These are phyloP conservation scores for Tragelaphus buxtoni DNA, from an alignment of 2,113 vertebrate genomes.

Conservation along the genomic window DNA sequence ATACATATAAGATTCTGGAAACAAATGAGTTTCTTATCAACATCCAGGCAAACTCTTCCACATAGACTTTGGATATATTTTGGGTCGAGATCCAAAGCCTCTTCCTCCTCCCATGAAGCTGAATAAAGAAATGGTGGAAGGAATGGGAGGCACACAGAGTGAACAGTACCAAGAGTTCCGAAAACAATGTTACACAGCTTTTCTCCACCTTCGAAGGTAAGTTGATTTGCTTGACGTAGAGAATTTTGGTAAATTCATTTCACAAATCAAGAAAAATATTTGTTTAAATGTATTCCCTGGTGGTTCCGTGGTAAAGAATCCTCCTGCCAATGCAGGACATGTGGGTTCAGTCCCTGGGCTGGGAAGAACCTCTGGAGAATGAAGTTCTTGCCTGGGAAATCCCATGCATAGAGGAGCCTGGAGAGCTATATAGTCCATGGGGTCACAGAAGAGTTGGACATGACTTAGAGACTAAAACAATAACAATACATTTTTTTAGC, in stretches of 20 bases:
- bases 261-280: neutral
- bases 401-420: neutral
- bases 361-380: neutral
- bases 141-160: conserved; percentile 98
- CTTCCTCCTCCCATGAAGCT: conserved; percentile 98
- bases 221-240: neutral
- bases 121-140: conserved; percentile 99
- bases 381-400: neutral
- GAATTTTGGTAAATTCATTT: neutral
- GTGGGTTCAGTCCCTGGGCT: neutral
- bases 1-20: neutral
- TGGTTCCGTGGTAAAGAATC: neutral
- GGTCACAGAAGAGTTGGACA: neutral
- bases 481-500: neutral
- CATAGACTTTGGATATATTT: conserved; percentile 99
- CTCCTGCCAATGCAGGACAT: neutral
- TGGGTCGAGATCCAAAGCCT: conserved; percentile 97
- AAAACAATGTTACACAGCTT: conserved; percentile 98
- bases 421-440: neutral
- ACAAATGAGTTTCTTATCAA: conserved; percentile 34
- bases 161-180: conserved; percentile 99
- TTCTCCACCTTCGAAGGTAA: conserved; percentile 95
- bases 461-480: neutral
- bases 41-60: conserved; percentile 95
- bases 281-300: neutral